Evolutionary conservation across 2,113 vertebrate genomes (phyloP), one percentile per base, ranked within the genome.

Genomic region (Corynorhinus townsendii): DNA sequence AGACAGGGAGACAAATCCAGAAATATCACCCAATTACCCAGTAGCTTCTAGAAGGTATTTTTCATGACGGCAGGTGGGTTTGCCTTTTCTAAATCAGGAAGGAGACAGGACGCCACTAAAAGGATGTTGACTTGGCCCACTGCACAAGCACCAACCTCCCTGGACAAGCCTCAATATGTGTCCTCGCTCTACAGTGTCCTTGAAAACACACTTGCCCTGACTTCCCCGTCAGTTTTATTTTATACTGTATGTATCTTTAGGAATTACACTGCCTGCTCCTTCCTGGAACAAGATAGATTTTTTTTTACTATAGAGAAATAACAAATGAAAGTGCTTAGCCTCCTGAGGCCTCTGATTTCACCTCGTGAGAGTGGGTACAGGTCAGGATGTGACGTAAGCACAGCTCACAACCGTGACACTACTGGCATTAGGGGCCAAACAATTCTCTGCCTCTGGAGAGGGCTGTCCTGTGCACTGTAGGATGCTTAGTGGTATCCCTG

Each of bases 1-100:
- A 95, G 96, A 95, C 92, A 97, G 94, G 96, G 4, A 96, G 84
- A 69, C 90, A 96, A 82, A 96, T 66, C 19, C 94, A 97, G 96
- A 97, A 97, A 38, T 80, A 96, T 96, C 95, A 77, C 92, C 84
- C 96, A 96, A 92, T 97, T 89, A 24, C 11, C 40, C 22, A 9
- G 35, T 62, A 43, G 95, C 80, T 97, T 95, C 96, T 84, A 82
- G 85, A 91, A 91, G 92, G 90, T 52, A 93, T 96, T 96, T 96
- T 89, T 97, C 95, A 96, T 94, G 95, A 77, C 89, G 86, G 85
- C 80, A 91, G 89, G 93, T 97, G 79, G 85, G 76, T 94, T 83
- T 86, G 87, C 92, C 92, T 96, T 94, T 97, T 49, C 89, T 89
- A 79, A 93, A 85, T 82, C 40, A 66, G 95, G 93, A 71, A 95